Base-by-base conservation (phyloP, 2,888 invertebrate species). In the Carabus problematicus region DNA sequence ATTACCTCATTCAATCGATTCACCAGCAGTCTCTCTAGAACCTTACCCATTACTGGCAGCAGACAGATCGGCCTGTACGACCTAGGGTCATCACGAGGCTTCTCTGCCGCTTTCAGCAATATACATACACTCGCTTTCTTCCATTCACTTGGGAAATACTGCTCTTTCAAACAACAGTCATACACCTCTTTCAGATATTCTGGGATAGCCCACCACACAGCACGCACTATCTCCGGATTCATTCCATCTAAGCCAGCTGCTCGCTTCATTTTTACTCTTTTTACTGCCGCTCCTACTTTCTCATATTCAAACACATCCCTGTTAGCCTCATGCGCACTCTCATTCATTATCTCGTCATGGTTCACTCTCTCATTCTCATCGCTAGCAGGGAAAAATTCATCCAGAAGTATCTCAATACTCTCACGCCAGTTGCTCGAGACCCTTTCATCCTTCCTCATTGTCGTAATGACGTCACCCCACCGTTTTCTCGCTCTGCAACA, bases 191-290 rank as follows among this genome's bases (percentile, higher is more conserved):
- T 29, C n/a, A 63, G 11, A 6, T 29, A 56, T 16, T 19, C 56
- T 0, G 62, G 69, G 4, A 56, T 7, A 4, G 61, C 42, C 3
- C 16, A 1, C 69, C 69, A 69, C 0, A 71, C 55, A 1, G 16
- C 7, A 16, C 29, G 42, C 0, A 54, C 45, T 49, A 69, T 64
- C 8, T 70, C 49, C 8, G 60, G 41, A 1, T n/a, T 40, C 8
- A 70, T 16, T 0, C 71, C 69, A 71, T 71, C 66, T 54, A 71
- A 3, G 14, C 72, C 71, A 0, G 71, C 59, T 16, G 71, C 58
- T 29, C 66, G 63, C n/a, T 42, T 47, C 18, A 11, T 9, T 16
- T 45, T 63, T 19, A 45, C 52, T 47, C 18, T 39, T 1, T 11
- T 45, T 0, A 66, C 49, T 7, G 66, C 66, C 4, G 6, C 1